phyloP scores from a whole-genome alignment of 2,797 vertebrate species.

The Brachyrhaphis roseni region DNA sequence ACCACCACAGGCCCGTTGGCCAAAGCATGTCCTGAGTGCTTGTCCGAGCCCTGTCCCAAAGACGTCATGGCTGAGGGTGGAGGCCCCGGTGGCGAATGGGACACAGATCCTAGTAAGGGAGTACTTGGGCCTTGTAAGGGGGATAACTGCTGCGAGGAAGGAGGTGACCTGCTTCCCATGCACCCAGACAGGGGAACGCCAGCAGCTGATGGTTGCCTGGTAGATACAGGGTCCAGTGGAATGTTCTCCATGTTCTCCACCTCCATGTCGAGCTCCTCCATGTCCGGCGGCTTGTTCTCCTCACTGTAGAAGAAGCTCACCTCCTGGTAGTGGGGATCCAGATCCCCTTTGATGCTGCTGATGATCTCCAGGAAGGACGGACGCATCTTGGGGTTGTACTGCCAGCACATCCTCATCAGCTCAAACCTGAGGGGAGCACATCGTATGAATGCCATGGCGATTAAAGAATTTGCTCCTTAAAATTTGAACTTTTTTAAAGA shows the following conservation, averaged over 20 bases:
- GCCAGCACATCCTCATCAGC: constrained; percentile 99
- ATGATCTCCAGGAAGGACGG: constrained; percentile 98
- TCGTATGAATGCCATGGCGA: neutral
- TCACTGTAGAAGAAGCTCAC: constrained; percentile 99
- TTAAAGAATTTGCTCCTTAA: neutral
- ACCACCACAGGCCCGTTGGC: constrained; percentile 90
- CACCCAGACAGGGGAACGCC: constrained; percentile 52
- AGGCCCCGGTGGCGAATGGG: constrained; percentile 62
- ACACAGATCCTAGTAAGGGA: constrained; percentile 66
- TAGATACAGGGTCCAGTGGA: constrained; percentile 91
- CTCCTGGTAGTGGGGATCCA: constrained; percentile 92
- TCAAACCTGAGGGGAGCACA: constrained; percentile 85
- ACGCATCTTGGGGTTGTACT: constrained; percentile 98
- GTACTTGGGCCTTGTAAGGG: constrained; percentile 71
- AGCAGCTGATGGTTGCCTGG: constrained; percentile 81
- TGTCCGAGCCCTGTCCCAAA: constrained; percentile 79
- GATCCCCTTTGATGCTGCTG: constrained; percentile 92
- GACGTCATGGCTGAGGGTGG: constrained; percentile 66
- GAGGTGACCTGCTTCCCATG: constrained; percentile 75
- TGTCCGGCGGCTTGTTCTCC: constrained; percentile 96
- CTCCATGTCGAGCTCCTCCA: constrained; percentile 95
- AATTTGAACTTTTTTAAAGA: neutral
- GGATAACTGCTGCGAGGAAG: constrained; percentile 82
- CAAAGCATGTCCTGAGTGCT: constrained; percentile 89
- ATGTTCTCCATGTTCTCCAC: constrained; percentile 97